Percentiles rank a stretch among this genome's conserved stretches.
phyloP scores from a whole-genome alignment of 2,797 vertebrate species.

The Parauchenoglanis ngamensis region DNA sequence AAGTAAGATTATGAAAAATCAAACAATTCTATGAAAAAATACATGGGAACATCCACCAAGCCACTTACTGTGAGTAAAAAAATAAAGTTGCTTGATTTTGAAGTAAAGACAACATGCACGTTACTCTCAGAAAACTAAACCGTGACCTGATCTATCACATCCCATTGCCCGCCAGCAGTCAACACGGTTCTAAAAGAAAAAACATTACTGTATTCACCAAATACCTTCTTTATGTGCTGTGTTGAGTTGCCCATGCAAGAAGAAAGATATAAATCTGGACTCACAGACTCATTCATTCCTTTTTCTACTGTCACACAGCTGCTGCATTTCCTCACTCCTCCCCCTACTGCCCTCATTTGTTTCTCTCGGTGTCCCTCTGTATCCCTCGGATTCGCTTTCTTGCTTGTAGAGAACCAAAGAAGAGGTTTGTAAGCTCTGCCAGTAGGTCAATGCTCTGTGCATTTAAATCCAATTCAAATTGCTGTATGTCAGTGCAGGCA shows the following conservation, averaged over 20 bases:
- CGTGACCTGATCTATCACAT: background rate
- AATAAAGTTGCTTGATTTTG: background rate
- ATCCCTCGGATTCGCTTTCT: background rate
- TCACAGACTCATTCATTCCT: conserved; percentile 26
- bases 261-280: conserved; percentile 32
- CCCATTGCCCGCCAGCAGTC: background rate
- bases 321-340: conserved; percentile 33
- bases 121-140: background rate
- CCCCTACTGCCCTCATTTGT: conserved; percentile 8
- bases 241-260: conserved; percentile 4
- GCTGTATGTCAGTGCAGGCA: conserved; percentile 41
- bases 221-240: conserved; percentile 8
- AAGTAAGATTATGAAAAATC: background rate
- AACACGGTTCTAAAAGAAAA: background rate
- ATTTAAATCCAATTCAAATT: conserved; percentile 62
- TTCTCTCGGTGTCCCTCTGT: conserved; percentile 6
- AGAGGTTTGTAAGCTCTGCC: conserved; percentile 58
- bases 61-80: background rate
- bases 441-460: conserved; percentile 59
- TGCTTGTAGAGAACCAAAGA: conserved; percentile 26
- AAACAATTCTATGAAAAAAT: background rate
- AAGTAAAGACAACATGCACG: background rate
- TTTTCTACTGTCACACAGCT: conserved; percentile 37
- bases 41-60: background rate
- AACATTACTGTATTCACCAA: background rate